Conservation (phyloP, 2,888 invertebrate genomes). For the Dioctria rufipes region DNA sequence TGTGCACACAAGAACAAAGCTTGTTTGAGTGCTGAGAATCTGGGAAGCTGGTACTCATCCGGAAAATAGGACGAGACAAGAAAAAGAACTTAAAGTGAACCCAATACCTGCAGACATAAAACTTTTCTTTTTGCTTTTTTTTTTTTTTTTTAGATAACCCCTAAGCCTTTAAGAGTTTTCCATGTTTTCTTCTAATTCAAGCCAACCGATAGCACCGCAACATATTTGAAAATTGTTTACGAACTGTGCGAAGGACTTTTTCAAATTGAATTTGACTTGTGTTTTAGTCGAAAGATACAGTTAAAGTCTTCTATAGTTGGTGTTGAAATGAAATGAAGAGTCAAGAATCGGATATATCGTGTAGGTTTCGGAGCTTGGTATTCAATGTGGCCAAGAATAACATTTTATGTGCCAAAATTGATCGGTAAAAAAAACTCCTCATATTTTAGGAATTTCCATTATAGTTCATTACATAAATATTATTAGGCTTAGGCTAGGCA, state of each 20-base stretch:
- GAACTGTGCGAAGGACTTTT: neutral
- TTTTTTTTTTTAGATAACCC: slow-evolving; percentile 9
- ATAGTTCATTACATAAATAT: too few relatives aligned
- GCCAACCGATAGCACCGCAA: slow-evolving; percentile 25
- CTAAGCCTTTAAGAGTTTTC: slow-evolving; percentile 19
- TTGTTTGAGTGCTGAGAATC: slow-evolving; percentile 27
- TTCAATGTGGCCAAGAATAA: too few relatives aligned
- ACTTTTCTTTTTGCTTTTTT: neutral
- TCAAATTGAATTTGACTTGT: too few relatives aligned
- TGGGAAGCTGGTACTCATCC: slow-evolving; percentile 20
- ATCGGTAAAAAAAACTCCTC: too few relatives aligned
- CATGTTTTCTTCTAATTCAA: slow-evolving; percentile 6
- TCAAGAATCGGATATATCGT: too few relatives aligned
- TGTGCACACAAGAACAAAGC: slow-evolving; percentile 7
- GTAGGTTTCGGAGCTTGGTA: too few relatives aligned
- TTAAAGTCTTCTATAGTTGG: too few relatives aligned
- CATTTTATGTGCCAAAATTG: too few relatives aligned
- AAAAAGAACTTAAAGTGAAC: slow-evolving; percentile 32
- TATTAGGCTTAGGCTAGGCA: too few relatives aligned
- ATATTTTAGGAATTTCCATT: too few relatives aligned
- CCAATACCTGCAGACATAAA: slow-evolving; percentile 20
- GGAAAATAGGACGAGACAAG: slow-evolving; percentile 38
- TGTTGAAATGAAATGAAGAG: too few relatives aligned
- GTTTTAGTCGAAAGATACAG: too few relatives aligned
- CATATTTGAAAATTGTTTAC: slow-evolving; percentile 28